phyloP scores from a whole-genome alignment of 1,140 invertebrate genomes.

The Aphidius gifuensis region DNA sequence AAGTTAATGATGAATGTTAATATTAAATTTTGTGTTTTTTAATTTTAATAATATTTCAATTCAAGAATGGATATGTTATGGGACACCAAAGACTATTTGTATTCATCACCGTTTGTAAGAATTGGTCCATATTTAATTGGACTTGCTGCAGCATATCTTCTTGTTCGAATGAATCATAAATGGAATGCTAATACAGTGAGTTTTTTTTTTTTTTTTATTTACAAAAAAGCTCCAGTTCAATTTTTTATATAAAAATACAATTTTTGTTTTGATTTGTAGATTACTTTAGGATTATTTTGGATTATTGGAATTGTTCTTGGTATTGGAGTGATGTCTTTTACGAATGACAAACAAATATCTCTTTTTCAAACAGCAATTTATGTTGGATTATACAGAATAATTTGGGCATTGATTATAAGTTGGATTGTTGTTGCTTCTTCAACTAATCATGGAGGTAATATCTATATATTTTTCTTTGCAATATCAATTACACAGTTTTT shows the following conservation, averaged over 20 bases:
- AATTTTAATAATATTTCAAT: constrained; percentile 10
- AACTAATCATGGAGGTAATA: not conserved
- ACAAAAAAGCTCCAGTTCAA: constrained; percentile 48
- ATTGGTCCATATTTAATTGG: constrained; percentile 56
- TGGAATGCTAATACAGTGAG: constrained; percentile 44
- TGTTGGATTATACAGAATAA: not conserved
- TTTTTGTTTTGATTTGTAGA: not conserved
- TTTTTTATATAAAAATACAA: constrained; percentile 12
- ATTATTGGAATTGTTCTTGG: not conserved
- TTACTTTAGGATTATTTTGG: not conserved
- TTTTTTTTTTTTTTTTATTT: constrained; percentile 35
- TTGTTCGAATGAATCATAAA: constrained; percentile 44
- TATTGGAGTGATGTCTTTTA: not conserved
- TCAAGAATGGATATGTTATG: constrained; percentile 49
- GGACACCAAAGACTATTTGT: constrained; percentile 44
- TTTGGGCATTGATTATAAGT: not conserved
- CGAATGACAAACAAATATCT: constrained; percentile 5
- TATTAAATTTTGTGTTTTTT: constrained; percentile 1
- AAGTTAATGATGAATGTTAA: constrained; percentile 33
- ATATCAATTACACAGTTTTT: not conserved
- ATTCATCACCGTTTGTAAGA: constrained; percentile 54
- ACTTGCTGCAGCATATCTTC: constrained; percentile 48
- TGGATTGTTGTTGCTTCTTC: constrained; percentile 5
- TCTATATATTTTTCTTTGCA: not conserved
- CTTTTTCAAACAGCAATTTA: not conserved